Evolutionary conservation across 1,140 invertebrate species (phyloP).

Genomic region (Conus ventricosus): DNA sequence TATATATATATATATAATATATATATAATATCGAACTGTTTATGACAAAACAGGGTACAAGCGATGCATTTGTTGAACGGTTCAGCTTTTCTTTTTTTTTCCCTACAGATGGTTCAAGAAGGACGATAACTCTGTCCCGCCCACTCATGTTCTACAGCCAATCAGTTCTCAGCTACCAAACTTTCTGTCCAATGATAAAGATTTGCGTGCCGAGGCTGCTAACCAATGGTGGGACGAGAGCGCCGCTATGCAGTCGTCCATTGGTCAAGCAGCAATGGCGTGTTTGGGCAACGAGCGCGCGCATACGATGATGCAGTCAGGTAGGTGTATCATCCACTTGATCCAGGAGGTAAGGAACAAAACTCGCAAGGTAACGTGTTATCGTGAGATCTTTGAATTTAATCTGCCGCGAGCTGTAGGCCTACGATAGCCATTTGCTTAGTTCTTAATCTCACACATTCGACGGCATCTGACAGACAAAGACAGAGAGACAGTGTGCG

Average conservation of each 20-base stretch:
- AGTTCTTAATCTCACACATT: no score
- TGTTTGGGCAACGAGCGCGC: conserved; percentile 46
- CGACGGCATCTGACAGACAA: no score
- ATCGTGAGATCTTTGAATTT: no score
- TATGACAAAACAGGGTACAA: no score
- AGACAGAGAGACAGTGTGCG: no score
- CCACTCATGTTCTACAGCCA: conserved; percentile 83
- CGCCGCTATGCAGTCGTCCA: conserved; percentile 42
- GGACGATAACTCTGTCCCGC: conserved; percentile 82
- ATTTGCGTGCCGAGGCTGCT: conserved; percentile 43
- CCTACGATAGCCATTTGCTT: no score
- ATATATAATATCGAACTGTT: no score
- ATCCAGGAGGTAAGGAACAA: no score
- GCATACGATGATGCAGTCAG: conserved; percentile 48
- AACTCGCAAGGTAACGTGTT: no score
- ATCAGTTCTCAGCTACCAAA: conserved; percentile 69
- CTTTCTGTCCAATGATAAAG: conserved; percentile 44
- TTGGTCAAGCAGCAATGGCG: conserved; percentile 45
- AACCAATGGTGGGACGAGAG: conserved; percentile 52
- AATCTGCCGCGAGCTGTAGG: no score
- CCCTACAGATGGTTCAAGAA: conserved; percentile 82
- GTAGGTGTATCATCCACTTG: neutral
- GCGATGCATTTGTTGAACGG: neutral
- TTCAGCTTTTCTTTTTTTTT: neutral
- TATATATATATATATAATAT: no score